Base-by-base conservation (phyloP, 2,888 invertebrate genomes). In the Heteromyza rotundicornis region DNA sequence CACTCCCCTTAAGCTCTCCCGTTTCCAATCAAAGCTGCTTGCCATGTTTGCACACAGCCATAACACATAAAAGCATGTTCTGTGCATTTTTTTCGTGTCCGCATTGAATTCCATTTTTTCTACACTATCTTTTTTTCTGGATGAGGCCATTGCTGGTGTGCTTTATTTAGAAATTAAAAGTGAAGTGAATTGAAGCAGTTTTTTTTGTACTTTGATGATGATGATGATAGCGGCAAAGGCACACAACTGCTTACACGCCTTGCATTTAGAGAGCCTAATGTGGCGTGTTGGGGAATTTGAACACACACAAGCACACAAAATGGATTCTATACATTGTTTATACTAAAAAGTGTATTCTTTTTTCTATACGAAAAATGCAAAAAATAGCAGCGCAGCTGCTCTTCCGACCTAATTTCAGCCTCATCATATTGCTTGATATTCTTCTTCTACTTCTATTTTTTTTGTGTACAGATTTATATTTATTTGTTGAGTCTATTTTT, bases 141-240 rank as follows among this genome's bases (percentile, higher is more conserved):
- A 52, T 55, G 55, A 35, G 44, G 50, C 27, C 16, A n/a, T 14
- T n/a, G 40, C 40, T 40, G 40, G 7, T 58, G n/a, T n/a, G 55
- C 59, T 58, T 58, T 52, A 59, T 64, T 52, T 62, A 63, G 66
- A 68, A 64, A 66, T 66, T 61, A 68, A 68, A 68, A 68, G 68
- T 68, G 64, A 59, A 60, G 56, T 19, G 50, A 7, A 22, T 12
- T 50, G n/a, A n/a, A 12, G 40, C 7, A 40, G 40, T n/a, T 3
- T 8, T 12, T 32, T 32, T 8, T 40, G 40, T 14, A 40, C 3
- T 7, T n/a, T 7, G 3, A 14, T 40, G 40, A 3, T 14, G 40
- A 8, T 3, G 3, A 40, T 7, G 3, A 40, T 40, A n/a, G 10
- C n/a, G 40, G 40, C 32, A 32, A 32, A 32, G 7, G 32, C n/a